A percentile compares a stretch with the other conserved stretches of the same genome.
Conservation (phyloP, 92 coral and sea anemone species). For the Heteractis magnifica region DNA sequence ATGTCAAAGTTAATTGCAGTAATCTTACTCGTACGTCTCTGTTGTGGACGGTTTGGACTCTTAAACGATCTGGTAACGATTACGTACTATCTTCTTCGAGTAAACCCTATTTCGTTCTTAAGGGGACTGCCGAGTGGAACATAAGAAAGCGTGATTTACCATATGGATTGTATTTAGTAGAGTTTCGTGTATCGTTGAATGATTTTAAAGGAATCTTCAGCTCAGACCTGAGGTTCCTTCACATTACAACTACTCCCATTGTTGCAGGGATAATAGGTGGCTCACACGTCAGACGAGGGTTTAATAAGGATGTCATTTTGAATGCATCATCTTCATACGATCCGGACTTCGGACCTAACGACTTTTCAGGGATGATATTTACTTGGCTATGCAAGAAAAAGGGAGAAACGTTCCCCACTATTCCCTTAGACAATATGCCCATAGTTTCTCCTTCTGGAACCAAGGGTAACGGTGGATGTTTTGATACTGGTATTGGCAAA, state of each 20-base stretch:
- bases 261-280: slow-evolving; percentile 72
- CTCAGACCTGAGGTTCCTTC: slow-evolving; percentile 47
- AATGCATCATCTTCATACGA: slow-evolving; percentile 64
- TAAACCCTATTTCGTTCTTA: neutral
- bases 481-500: slow-evolving; percentile 74
- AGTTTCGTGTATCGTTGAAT: slow-evolving; percentile 47
- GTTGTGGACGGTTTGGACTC: slow-evolving; percentile 52
- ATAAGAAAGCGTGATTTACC: slow-evolving; percentile 42
- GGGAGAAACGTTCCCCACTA: slow-evolving; percentile 46
- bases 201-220: slow-evolving; percentile 8
- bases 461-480: slow-evolving; percentile 72
- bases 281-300: slow-evolving; percentile 57
- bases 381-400: slow-evolving; percentile 72
- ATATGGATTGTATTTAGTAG: slow-evolving; percentile 58
- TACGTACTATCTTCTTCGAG: neutral
- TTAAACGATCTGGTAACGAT: neutral
- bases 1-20: slow-evolving; percentile 37
- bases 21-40: slow-evolving; percentile 39
- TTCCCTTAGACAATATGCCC: slow-evolving; percentile 27
- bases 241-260: slow-evolving; percentile 42
- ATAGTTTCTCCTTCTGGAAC: slow-evolving; percentile 19
- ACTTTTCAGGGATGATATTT: slow-evolving; percentile 61
- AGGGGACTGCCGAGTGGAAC: slow-evolving; percentile 64
- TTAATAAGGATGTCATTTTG: slow-evolving; percentile 28
- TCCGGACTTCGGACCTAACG: slow-evolving; percentile 63